Percentiles rank a stretch among this genome's conserved stretches.
Conservation (phyloP, 2,113 vertebrate genomes). For the Salvelinus alpinus region DNA sequence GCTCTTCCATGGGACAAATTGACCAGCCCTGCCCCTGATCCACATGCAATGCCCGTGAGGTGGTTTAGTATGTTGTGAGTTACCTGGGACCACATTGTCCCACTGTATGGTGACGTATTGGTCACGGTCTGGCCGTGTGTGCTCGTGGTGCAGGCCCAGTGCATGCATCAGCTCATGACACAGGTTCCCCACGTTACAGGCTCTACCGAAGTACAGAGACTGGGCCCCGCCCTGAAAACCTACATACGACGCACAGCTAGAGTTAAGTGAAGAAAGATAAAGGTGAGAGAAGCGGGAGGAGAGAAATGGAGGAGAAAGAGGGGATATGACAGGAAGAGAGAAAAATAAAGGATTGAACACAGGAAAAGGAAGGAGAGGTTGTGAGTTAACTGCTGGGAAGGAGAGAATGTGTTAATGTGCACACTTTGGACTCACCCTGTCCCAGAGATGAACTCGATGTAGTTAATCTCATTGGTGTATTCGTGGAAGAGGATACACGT, state of each 20-base stretch:
- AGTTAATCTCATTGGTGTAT: not conserved
- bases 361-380: not conserved
- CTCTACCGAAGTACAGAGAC: too few relatives aligned
- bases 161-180: conserved; percentile 52
- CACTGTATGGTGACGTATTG: conserved; percentile 35
- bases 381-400: too few relatives aligned
- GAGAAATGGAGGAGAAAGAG: not conserved
- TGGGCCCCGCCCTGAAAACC: too few relatives aligned
- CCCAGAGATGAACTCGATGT: not conserved
- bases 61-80: too few relatives aligned
- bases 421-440: not conserved
- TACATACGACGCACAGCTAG: too few relatives aligned
- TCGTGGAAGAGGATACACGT: conserved; percentile 46
- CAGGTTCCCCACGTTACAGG: too few relatives aligned
- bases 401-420: too few relatives aligned
- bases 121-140: conserved; percentile 44
- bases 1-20: too few relatives aligned
- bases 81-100: conserved; percentile 1
- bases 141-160: conserved; percentile 53
- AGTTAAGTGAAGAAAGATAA: too few relatives aligned
- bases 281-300: not conserved
- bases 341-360: too few relatives aligned
- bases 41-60: too few relatives aligned
- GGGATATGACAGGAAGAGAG: not conserved
- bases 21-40: too few relatives aligned